Evolutionary conservation across 2,888 invertebrate genomes (phyloP).

Genomic region (Drosophila nr. fundita): DNA sequence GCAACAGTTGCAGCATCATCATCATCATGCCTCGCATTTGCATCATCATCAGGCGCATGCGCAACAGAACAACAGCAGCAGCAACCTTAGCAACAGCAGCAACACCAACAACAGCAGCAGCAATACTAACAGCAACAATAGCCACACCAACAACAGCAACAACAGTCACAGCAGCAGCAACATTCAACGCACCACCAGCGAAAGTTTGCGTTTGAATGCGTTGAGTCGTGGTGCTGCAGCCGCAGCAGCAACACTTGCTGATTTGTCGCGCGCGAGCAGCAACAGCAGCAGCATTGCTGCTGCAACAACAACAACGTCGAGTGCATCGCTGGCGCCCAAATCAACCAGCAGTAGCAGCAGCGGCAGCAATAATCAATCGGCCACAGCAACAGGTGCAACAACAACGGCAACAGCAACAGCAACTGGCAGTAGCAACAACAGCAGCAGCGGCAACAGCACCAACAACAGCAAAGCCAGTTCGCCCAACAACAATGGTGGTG

Average conservation of each 20-base stretch:
- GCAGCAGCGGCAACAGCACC: conserved; percentile 35
- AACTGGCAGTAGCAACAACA: conserved; percentile 15
- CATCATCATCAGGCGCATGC: conserved; percentile 53
- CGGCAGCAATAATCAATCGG: conserved; percentile 50
- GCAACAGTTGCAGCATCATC: conserved; percentile 68
- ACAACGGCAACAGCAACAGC: conserved; percentile 48
- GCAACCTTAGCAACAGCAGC: conserved; percentile 44
- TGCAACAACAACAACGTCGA: conserved; percentile 40
- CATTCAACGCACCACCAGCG: conserved; percentile 90
- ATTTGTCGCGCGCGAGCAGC: conserved; percentile 48
- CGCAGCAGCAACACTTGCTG: conserved; percentile 11
- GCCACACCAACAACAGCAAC: conserved; percentile 33
- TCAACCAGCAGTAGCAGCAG: conserved; percentile 57
- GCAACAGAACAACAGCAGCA: conserved; percentile 44
- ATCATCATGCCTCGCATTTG: conserved; percentile 59
- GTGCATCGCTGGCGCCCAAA: conserved; percentile 67
- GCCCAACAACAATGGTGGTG: conserved; percentile 75
- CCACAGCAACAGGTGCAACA: conserved; percentile 24
- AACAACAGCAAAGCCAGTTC: conserved; percentile 75
- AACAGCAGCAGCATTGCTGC: conserved; percentile 34
- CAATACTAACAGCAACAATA: conserved; percentile 25
- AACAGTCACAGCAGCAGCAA: conserved; percentile 84
- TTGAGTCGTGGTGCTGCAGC: conserved; percentile 52
- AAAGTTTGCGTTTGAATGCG: conserved; percentile 88
- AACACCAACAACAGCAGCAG: conserved; percentile 43